phyloP scores from a whole-genome alignment of 2,113 vertebrate genomes.

The Trogon melanurus region DNA sequence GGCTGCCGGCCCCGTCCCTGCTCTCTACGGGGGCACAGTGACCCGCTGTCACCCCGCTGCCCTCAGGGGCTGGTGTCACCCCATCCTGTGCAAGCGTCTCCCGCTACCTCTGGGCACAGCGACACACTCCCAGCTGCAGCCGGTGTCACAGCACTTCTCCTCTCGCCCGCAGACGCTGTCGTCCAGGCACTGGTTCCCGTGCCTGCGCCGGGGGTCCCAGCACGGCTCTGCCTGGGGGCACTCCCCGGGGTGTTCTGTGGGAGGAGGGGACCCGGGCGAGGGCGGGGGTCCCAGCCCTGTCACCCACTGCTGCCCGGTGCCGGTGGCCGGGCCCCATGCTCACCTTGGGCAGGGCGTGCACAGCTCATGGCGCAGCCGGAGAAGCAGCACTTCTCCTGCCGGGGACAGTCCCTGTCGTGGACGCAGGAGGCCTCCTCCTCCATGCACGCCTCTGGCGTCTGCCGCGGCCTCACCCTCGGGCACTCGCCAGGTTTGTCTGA shows the following conservation, averaged over 20 bases:
- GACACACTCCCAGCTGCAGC: constrained; percentile 11
- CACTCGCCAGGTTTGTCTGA: constrained; percentile 43
- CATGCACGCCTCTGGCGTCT: accelerated
- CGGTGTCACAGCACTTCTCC: constrained; percentile 45
- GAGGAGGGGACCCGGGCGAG: neutral
- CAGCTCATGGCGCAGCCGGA: neutral
- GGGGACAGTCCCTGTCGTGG: constrained; percentile 50
- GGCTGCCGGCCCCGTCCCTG: accelerated
- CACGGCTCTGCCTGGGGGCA: neutral
- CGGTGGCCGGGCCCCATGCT: accelerated
- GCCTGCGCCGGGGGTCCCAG: neutral
- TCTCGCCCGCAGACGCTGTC: neutral
- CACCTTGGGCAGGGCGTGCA: neutral
- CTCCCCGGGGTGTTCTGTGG: neutral
- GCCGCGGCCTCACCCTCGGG: neutral
- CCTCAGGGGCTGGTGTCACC: neutral
- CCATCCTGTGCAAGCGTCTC: accelerated
- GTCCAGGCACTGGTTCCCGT: neutral
- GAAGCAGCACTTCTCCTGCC: constrained; percentile 59
- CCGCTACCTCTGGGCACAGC: neutral
- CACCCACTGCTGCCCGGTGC: accelerated
- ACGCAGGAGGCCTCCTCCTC: neutral
- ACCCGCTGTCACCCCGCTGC: neutral
- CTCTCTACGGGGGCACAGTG: neutral
- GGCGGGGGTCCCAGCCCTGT: accelerated